phyloP scores from a whole-genome alignment of 1,140 invertebrate species.

The Caerostris darwini region DNA sequence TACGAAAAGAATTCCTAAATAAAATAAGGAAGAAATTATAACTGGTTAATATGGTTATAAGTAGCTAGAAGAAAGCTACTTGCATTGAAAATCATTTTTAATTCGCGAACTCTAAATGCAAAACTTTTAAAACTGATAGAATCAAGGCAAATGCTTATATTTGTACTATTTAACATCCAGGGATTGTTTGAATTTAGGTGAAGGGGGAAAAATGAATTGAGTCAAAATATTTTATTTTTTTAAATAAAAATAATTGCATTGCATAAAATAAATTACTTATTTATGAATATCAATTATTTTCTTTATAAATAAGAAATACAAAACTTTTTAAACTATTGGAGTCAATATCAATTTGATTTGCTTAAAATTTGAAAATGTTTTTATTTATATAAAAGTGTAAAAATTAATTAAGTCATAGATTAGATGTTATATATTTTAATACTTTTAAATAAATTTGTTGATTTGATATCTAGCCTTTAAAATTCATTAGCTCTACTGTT shows the following conservation, averaged over 20 bases:
- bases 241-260: background rate
- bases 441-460: too few relatives aligned
- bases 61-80: too few relatives aligned
- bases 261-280: background rate
- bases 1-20: too few relatives aligned
- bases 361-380: too few relatives aligned
- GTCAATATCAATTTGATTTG: background rate
- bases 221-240: background rate
- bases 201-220: background rate
- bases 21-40: too few relatives aligned
- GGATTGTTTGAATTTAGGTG: background rate
- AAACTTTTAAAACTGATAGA: constrained; percentile 20
- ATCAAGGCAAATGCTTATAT: background rate
- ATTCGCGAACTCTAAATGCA: constrained; percentile 3
- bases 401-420: background rate
- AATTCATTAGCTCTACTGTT: too few relatives aligned
- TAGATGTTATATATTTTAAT: too few relatives aligned
- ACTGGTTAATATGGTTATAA: too few relatives aligned
- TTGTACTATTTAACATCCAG: constrained; percentile 5
- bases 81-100: constrained; percentile 4
- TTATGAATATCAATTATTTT: background rate
- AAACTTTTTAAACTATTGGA: background rate
- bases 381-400: background rate
- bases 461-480: too few relatives aligned
- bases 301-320: background rate